Conservation (phyloP, 2,113 vertebrate genomes). For the Willisornis vidua region DNA sequence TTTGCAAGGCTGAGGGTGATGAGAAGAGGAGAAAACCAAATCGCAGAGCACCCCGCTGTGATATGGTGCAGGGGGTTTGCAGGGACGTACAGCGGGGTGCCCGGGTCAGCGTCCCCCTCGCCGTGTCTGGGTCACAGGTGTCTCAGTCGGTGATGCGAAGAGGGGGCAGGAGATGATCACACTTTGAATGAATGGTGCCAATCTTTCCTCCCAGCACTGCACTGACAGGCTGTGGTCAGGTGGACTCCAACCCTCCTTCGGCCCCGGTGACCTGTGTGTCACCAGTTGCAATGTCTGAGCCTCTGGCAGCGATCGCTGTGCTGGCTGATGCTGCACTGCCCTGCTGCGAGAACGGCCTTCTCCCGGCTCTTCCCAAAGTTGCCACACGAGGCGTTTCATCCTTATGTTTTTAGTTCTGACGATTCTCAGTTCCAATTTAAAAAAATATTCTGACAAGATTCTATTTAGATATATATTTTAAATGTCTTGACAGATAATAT, state of each 20-base stretch:
- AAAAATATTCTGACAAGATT: not conserved
- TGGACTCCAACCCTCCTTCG: fast-evolving
- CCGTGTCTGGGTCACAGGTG: not conserved
- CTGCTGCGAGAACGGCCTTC: fast-evolving
- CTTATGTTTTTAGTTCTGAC: not conserved
- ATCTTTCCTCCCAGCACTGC: fast-evolving
- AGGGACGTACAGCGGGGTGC: fast-evolving
- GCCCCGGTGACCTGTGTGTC: fast-evolving
- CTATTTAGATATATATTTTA: not conserved
- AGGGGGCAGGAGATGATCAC: fast-evolving
- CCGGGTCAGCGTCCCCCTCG: fast-evolving
- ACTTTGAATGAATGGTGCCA: fast-evolving
- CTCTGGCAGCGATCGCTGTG: fast-evolving
- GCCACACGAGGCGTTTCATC: fast-evolving
- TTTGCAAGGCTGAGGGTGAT: not conserved
- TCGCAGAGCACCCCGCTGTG: fast-evolving
- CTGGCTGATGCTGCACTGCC: fast-evolving
- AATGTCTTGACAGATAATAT: not conserved
- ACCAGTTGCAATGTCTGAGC: fast-evolving
- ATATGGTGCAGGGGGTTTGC: fast-evolving
- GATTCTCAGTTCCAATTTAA: not conserved
- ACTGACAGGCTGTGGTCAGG: fast-evolving
- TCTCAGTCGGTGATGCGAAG: fast-evolving
- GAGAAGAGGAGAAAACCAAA: not conserved
- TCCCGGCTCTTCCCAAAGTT: not conserved